A percentile compares a stretch with the other conserved stretches of the same genome.
phyloP scores from a whole-genome alignment of 2,888 invertebrate species.

The Andrena trimmerana region DNA sequence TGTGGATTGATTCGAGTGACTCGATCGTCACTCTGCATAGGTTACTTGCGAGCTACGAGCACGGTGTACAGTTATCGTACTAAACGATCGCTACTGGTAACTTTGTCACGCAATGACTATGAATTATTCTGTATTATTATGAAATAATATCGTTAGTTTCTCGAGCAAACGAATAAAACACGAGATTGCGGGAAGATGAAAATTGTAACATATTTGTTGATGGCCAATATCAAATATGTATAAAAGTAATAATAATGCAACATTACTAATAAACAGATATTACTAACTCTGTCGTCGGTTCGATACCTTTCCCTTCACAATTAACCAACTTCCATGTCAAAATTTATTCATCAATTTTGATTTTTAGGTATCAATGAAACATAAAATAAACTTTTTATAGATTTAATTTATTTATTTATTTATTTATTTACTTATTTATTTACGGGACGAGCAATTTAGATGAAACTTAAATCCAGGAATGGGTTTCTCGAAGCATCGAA shows the following conservation, averaged over 20 bases:
- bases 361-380: too few species aligned
- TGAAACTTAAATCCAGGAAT: too few species aligned
- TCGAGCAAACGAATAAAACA: constrained; percentile 73
- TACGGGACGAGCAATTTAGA: too few species aligned
- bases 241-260: constrained; percentile 80
- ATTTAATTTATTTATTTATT: too few species aligned
- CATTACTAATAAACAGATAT: constrained; percentile 80
- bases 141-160: constrained; percentile 76
- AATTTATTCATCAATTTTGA: too few species aligned
- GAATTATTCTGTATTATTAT: constrained; percentile 78
- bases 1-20: constrained; percentile 15
- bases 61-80: constrained; percentile 75
- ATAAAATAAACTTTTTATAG: too few species aligned
- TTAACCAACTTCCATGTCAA: too few species aligned
- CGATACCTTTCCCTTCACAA: constrained; percentile 5
- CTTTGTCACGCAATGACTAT: constrained; percentile 70
- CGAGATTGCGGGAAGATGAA: constrained; percentile 59
- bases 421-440: too few species aligned
- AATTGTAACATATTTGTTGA: constrained; percentile 82
- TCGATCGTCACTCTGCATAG: constrained; percentile 26
- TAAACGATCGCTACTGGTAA: constrained; percentile 74
- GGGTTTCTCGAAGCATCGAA: too few species aligned
- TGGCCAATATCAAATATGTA: constrained; percentile 83
- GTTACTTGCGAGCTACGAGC: constrained; percentile 55
- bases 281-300: constrained; percentile 62